A percentile compares a stretch with the other conserved stretches of the same genome.
These are phyloP conservation scores for Pseudorhiza aurosa DNA, from an alignment of 30 jellyfish, hydroid and myxozoan genomes.

Conservation along the genomic window DNA sequence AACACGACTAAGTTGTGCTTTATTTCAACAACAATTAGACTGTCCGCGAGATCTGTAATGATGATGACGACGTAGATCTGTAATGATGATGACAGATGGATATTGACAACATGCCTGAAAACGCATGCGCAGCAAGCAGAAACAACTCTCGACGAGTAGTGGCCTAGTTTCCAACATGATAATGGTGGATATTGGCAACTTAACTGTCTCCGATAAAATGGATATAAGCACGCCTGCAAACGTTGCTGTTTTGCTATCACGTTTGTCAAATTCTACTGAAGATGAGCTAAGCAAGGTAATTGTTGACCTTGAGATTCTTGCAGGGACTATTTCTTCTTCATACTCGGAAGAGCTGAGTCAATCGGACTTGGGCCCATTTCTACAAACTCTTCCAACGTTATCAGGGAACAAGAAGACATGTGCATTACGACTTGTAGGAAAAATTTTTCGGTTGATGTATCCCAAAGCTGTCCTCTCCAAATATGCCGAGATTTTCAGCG, in stretches of 20 bases:
- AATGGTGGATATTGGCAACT: too few species aligned
- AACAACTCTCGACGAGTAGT: too few species aligned
- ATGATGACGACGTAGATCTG: too few species aligned
- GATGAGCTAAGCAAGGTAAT: constrained; percentile 3
- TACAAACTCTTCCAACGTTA: not conserved
- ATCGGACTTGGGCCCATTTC: constrained; percentile 25
- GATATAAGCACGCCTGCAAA: not conserved
- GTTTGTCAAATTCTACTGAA: not conserved
- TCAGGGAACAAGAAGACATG: constrained; percentile 20
- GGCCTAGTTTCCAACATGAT: too few species aligned
- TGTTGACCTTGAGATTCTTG: constrained; percentile 33
- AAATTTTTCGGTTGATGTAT: constrained; percentile 3
- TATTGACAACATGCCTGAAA: too few species aligned
- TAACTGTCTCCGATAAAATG: too few species aligned
- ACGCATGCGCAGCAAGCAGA: too few species aligned
- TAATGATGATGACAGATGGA: too few species aligned
- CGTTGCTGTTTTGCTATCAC: not conserved
- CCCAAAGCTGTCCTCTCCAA: constrained; percentile 4
- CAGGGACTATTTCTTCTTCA: not conserved
- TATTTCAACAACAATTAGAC: too few species aligned
- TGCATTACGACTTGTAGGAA: constrained; percentile 32
- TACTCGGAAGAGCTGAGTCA: constrained; percentile 1
- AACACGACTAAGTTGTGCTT: too few species aligned
- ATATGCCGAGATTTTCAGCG: not conserved
- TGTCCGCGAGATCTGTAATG: too few species aligned